Conservation (phyloP, 2,113 vertebrate genomes). For the Azemiops feae region DNA sequence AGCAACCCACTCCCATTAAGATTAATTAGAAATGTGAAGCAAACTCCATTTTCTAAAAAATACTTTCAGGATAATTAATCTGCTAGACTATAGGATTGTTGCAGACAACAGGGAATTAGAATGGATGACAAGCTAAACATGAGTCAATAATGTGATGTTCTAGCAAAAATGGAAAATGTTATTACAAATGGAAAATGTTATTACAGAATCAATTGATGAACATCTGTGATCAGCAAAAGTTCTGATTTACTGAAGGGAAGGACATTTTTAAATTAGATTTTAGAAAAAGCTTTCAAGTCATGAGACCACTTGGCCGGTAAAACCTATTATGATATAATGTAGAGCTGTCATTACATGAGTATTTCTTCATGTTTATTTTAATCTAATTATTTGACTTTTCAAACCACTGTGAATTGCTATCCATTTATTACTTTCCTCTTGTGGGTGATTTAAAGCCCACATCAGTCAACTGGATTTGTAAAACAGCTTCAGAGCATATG, state of each 20-base stretch:
- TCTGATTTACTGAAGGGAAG: neutral
- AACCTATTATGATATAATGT: neutral
- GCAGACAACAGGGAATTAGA: neutral
- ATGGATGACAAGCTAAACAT: conserved; percentile 10
- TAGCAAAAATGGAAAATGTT: conserved; percentile 26
- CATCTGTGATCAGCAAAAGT: conserved; percentile 3
- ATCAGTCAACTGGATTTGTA: neutral
- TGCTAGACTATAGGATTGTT: neutral
- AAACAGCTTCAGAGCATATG: neutral
- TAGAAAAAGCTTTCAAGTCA: neutral
- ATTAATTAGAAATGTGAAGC: conserved; percentile 19
- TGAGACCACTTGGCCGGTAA: neutral
- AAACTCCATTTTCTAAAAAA: conserved; percentile 31
- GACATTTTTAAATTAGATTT: neutral
- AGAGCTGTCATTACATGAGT: neutral
- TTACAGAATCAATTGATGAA: conserved; percentile 21
- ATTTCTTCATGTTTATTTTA: neutral
- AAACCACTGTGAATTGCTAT: neutral
- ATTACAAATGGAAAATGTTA: conserved; percentile 17
- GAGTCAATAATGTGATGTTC: conserved; percentile 17
- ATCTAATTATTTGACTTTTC: neutral
- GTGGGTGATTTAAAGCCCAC: neutral
- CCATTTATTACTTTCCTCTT: neutral
- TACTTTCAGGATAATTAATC: conserved; percentile 29
- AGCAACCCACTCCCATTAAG: conserved; percentile 33